Evolutionary conservation across 1,140 invertebrate genomes (phyloP), one percentile per base, ranked within the genome.

Genomic region (Drosophila mojavensis): DNA sequence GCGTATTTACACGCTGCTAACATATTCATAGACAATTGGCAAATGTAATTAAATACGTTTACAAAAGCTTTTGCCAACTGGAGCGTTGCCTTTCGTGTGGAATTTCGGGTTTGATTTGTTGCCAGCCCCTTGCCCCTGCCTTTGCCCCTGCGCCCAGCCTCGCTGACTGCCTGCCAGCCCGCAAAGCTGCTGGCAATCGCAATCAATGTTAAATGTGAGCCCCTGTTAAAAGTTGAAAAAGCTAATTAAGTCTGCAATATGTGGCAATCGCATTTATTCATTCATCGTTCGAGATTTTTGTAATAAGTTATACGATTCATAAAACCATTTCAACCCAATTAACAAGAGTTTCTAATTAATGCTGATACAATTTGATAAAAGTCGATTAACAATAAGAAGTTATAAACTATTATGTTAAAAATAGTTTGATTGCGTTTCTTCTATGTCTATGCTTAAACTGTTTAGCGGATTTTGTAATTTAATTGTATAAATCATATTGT

Each of bases 1-100:
- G 13, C 60, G 84, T 88, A 75, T 89, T 89, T 89, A 81, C 80
- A 89, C 85, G 64, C 74, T 89, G 84, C 85, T 84, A 89, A 89
- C 84, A 89, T 89, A 89, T 89, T 89, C 84, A 89, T 89, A 89
- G 84, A 89, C 84, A 89, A 89, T 89, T 89, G 84, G 74, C 78
- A 89, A 89, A 89, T 89, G 84, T 89, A 89, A 89, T 89, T 89
- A 89, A 89, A 89, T 89, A 89, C 84, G 78, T 83, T 84, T 89
- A 81, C 84, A 78, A 89, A 89, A 75, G 84, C 68, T 54, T 54
- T 68, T 69, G 62, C 17, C 55, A 48, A 50, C 62, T 51, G 24
- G 45, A 39, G 55, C 63, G 47, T 24, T 76, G 6, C 58, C 30
- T 54, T 75, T 66, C 45, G 55, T 48, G 39, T 59, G 70, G 62